A percentile compares a stretch with the other conserved stretches of the same genome.
Conservation (phyloP, 2,797 vertebrate species). For the Danio albolineatus region DNA sequence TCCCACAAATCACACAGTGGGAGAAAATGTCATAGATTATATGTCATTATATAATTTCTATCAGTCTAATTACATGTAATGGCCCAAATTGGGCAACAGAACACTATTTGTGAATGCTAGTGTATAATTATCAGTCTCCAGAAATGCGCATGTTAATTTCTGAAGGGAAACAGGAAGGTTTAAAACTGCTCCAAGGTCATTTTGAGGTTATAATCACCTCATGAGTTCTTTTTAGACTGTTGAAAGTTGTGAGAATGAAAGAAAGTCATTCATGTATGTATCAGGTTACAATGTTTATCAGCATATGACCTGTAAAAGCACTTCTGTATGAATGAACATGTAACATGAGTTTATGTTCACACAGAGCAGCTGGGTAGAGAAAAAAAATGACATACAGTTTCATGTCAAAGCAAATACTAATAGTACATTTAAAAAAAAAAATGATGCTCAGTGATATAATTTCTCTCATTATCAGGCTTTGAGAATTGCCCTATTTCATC, state of each 20-base stretch:
- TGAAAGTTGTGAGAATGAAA: background rate
- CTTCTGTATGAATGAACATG: background rate
- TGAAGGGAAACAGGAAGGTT: background rate
- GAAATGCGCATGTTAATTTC: background rate
- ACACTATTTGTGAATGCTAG: slow-evolving; percentile 3
- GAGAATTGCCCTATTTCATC: background rate
- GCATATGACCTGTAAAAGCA: background rate
- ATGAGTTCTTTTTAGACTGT: background rate
- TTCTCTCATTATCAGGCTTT: background rate
- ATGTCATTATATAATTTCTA: background rate
- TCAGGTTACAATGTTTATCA: background rate
- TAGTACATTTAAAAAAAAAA: background rate
- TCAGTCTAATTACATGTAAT: slow-evolving; percentile 8
- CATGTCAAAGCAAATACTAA: background rate
- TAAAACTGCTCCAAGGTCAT: background rate
- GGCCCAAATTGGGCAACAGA: slow-evolving; percentile 9
- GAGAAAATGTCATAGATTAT: too few species aligned
- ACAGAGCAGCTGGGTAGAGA: background rate
- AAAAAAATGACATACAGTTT: background rate
- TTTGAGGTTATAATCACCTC: background rate
- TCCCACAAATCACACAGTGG: too few species aligned
- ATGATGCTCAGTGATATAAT: background rate
- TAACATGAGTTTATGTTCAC: background rate
- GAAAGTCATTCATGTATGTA: background rate
- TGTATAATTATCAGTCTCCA: slow-evolving; percentile 6